Evolutionary conservation across 2,888 invertebrate genomes (phyloP), one percentile per base, ranked within the genome.

Genomic region (Masnerella sp.): DNA sequence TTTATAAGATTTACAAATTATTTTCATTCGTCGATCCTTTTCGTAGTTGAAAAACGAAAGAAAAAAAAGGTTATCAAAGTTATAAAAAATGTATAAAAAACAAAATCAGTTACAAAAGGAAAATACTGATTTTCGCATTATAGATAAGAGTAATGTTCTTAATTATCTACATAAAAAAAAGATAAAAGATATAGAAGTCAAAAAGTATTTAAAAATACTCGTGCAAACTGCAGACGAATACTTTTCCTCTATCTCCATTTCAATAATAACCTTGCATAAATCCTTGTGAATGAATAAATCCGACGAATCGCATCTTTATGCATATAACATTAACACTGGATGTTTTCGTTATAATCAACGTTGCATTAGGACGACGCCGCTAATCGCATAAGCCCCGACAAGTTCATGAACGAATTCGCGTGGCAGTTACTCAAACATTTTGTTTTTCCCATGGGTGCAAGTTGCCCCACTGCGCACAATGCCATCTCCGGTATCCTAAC

Each of bases 371-470:
- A 49, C 38, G 47, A 11, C 30, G 61, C 28, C 15, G 70, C 40
- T 71, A 65, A 75, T 71, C 75, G 58, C 38, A 45, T 71, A 75
- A 75, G 58, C 67, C 49, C 43, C 58, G 52, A 71, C 67, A 52
- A 75, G 71, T 74, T 64, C 30, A 56, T 64, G 52, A 76, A 68
- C 67, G 54, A 62, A 62, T 49, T 69, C 61, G 51, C 64, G 75
- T 76, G 64, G 72, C 79, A 78, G 79, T 79, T 80, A 82, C 77
- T 75, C 77, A 82, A 85, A 84, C 82, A 85, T 83, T 83, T 81
- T 81, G 80, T 81, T 83, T 84, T 86, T 85, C 86, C 85, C 85
- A 85, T 85, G 82, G 78, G 75, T 17, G 58, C 67, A 65, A 74
- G 77, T 78, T 79, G 76, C 54, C 75, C 58, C 68, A 67, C 25